These are phyloP conservation scores for Bedellia somnulentella DNA, from an alignment of 2,888 invertebrate species.

Conservation along the genomic window DNA sequence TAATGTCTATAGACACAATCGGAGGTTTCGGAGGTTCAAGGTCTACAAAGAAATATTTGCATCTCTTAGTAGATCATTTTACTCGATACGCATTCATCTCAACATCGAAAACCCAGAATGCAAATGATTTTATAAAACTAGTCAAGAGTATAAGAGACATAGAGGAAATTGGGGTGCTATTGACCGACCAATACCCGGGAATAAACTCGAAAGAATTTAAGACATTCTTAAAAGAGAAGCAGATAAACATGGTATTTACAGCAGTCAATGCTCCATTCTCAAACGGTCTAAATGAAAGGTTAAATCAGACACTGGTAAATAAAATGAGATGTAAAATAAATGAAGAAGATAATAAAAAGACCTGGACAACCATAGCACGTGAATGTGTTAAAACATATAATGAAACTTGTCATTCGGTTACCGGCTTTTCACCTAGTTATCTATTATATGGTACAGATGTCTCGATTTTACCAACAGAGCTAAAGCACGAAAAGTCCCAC, in stretches of 20 bases:
- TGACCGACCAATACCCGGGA: conserved; percentile 15
- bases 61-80: conserved; percentile 14
- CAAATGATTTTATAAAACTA: conserved; percentile 12
- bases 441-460: conserved; percentile 15
- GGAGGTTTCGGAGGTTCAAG: conserved; percentile 13
- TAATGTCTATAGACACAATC: conserved; percentile 13
- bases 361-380: conserved; percentile 18
- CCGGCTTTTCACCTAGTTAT: conserved; percentile 16
- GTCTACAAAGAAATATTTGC: conserved; percentile 15
- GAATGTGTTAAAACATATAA: conserved; percentile 17
- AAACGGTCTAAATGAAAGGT: no score
- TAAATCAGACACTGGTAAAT: no score
- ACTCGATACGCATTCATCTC: conserved; percentile 12
- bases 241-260: conserved; percentile 16
- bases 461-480: conserved; percentile 13
- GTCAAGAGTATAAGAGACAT: conserved; percentile 1
- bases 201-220: conserved; percentile 15
- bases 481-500: conserved; percentile 9
- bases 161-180: conserved; percentile 5
- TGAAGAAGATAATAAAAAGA: conserved; percentile 11
- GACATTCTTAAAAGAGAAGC: no score
- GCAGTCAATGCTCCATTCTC: no score
- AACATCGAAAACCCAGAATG: conserved; percentile 12
- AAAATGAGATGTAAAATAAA: no score
- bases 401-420: conserved; percentile 16